Evolutionary conservation across 1,140 invertebrate species (phyloP), one percentile per base, ranked within the genome.

Genomic region (Atta colombica): DNA sequence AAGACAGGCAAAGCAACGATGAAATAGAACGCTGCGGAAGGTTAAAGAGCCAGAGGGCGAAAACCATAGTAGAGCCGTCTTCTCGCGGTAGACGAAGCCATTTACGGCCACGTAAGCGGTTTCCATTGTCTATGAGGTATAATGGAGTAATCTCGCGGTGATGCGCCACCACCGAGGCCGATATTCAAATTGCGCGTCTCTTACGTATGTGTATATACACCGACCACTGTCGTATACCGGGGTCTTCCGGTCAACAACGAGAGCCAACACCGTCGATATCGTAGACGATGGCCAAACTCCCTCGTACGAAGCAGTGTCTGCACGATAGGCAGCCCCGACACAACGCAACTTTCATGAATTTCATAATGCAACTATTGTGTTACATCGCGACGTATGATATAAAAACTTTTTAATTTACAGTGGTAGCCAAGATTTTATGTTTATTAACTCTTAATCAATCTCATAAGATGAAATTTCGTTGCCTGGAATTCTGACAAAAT

Each of bases 131-230:
- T 94, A 94, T 94, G 92, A 82, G 93, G 60, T 92, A 95, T 95
- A 95, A 95, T 95, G 91, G 94, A 94, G 94, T 95, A 95, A 95
- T 95, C 94, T 95, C 92, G 94, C 92, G 93, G 94, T 94, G 94
- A 95, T 94, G 95, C 92, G 93, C 94, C 91, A 92, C 92, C 92
- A 93, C 94, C 89, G 78, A 91, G 91, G 91, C 91, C 92, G 91
- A 94, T 94, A 95, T 94, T 94, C 94, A 94, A 94, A 95, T 94
- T 82, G 93, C 92, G 90, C 90, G 92, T 91, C 91, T 90, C 89
- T 90, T 92, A 91, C 91, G 77, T 80, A 72, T 31, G 25, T 63
- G 53, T 74, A 60, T 75, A 61, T 45, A 77, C 16, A 31, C 28
- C 21, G 51, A 5, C 31, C 69, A 84, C 88, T 86, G 77, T 63